phyloP scores from a whole-genome alignment of 2,888 invertebrate species.

The Carcina quercana region DNA sequence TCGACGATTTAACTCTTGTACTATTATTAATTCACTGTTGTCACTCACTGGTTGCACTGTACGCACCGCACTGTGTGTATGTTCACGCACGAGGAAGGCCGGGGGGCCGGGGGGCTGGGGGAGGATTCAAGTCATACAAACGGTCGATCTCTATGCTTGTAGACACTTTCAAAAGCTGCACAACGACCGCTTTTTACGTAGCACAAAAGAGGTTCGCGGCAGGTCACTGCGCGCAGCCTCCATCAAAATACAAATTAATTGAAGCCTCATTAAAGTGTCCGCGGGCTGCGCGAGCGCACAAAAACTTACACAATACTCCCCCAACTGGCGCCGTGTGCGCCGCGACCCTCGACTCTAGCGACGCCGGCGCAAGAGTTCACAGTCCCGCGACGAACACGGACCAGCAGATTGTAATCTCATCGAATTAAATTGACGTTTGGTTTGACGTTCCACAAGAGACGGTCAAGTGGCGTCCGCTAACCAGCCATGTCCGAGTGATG shows the following conservation, averaged over 20 bases:
- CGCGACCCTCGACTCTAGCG: too few species aligned
- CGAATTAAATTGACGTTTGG: conserved; percentile 52
- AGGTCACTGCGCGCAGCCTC: conserved; percentile 21
- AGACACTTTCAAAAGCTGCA: too few species aligned
- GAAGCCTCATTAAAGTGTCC: conserved; percentile 36
- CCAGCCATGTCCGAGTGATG: too few species aligned
- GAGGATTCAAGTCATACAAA: too few species aligned
- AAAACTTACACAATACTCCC: neutral
- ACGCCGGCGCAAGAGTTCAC: too few species aligned
- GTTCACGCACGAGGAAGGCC: too few species aligned
- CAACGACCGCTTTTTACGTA: too few species aligned
- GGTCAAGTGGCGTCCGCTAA: conserved; percentile 1
- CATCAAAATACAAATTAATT: conserved; percentile 58
- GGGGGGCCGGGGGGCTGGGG: too few species aligned
- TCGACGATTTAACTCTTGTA: conserved; percentile 5
- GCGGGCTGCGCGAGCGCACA: too few species aligned
- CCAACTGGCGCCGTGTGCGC: neutral
- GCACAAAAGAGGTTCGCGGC: too few species aligned
- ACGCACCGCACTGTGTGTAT: conserved; percentile 2
- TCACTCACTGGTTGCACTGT: neutral
- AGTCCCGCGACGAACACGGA: conserved; percentile 16
- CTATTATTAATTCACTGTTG: conserved; percentile 3
- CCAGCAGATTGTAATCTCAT: conserved; percentile 60
- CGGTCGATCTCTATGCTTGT: too few species aligned
- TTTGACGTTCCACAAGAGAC: conserved; percentile 25